These are phyloP conservation scores for Darevskia nairensis DNA, from an alignment of 2,797 vertebrate species.

Conservation along the genomic window DNA sequence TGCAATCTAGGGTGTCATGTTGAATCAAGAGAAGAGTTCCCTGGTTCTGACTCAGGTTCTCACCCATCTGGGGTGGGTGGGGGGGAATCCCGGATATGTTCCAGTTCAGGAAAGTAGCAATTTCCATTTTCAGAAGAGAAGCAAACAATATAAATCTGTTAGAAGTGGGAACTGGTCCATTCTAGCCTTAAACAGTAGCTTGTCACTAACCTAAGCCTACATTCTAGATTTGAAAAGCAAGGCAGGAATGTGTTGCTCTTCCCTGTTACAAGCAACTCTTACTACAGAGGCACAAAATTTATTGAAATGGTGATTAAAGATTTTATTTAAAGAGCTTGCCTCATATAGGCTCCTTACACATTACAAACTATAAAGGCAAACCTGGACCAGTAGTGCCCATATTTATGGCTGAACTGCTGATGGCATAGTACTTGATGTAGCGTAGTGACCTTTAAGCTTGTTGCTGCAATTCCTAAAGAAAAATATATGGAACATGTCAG, in stretches of 20 bases:
- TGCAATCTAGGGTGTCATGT: too few relatives aligned
- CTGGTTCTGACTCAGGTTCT: too few relatives aligned
- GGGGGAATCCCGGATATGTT: too few relatives aligned
- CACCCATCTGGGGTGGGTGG: too few relatives aligned
- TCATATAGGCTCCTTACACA: neutral
- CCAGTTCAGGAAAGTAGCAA: too few relatives aligned
- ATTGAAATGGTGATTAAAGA: neutral
- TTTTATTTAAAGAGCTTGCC: neutral
- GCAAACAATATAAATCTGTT: conserved; percentile 45
- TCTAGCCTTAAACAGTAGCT: neutral
- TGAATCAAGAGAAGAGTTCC: too few relatives aligned
- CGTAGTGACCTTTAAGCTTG: neutral
- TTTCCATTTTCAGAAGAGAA: neutral
- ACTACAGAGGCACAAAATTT: neutral
- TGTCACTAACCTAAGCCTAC: neutral
- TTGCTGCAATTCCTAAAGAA: neutral
- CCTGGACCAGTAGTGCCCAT: neutral
- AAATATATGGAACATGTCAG: neutral
- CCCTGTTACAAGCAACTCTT: neutral
- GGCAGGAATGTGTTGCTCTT: neutral
- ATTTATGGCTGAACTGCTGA: neutral
- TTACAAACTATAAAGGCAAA: neutral
- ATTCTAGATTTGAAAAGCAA: neutral
- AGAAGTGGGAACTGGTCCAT: conserved; percentile 30
- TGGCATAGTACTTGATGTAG: neutral